These are phyloP conservation scores for Halisarca cf. caerulea DNA, from an alignment of 37 sponge, comb jelly and placozoan genomes.

Conservation along the genomic window DNA sequence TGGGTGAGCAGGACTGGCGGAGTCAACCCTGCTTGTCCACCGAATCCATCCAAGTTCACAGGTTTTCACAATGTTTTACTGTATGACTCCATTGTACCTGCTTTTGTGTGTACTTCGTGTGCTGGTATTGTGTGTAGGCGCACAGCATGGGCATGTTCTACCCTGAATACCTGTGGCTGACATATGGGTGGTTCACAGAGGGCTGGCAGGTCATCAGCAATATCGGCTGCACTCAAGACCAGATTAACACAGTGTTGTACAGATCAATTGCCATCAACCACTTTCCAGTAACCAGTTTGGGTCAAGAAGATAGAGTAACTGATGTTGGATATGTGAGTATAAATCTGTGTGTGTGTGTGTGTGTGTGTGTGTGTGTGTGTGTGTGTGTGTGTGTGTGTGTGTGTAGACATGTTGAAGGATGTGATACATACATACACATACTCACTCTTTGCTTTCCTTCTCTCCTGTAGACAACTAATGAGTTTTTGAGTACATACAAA, in stretches of 20 bases:
- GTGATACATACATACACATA: no score
- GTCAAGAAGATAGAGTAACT: constrained; percentile 12
- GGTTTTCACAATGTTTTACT: no score
- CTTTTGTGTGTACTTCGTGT: no score
- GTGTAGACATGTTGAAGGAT: no score
- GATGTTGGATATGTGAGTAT: constrained; percentile 57
- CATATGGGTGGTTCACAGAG: constrained; percentile 52
- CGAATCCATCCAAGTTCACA: no score
- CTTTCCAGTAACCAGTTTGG: constrained; percentile 30
- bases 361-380: background rate
- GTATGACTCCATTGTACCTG: no score
- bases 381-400: background rate
- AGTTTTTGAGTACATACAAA: no score
- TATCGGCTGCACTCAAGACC: background rate
- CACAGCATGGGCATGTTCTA: constrained; percentile 32
- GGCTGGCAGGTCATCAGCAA: constrained; percentile 31
- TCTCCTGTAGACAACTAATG: constrained; percentile 36
- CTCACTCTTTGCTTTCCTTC: no score
- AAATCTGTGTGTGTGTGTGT: background rate
- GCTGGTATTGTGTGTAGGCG: constrained; percentile 21
- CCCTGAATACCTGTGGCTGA: constrained; percentile 42
- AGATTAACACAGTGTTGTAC: background rate
- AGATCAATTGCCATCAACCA: constrained; percentile 45
- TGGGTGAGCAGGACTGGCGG: no score
- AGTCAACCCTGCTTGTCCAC: no score